Base-by-base conservation (phyloP, 2,113 vertebrate genomes). In the human (Homo sapiens) region DNA sequence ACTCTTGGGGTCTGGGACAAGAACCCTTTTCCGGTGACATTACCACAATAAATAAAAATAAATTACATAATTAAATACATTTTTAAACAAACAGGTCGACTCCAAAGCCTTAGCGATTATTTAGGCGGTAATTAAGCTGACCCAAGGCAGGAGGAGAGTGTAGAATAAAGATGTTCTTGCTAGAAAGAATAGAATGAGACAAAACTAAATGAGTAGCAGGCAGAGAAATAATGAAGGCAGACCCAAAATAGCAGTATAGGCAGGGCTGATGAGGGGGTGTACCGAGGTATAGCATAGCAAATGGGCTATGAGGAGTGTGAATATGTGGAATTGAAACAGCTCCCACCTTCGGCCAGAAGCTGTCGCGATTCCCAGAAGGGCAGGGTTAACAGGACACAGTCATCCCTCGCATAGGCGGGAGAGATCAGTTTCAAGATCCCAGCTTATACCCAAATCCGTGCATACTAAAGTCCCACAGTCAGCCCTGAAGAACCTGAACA, bases 231-330 rank as follows among this genome's bases (percentile, higher is more conserved):
- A 83, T 8, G 2, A 48, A 66, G 20, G 23, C 30, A 82, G 22
- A 38, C 1, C 10, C 61, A 35, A 85, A 95, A 88, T 64, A 73
- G 55, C 4, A 80, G 8, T 1, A 45, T 0, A 7, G 3, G 32
- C 8, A 32, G 38, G 8, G 18, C 57, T 3, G 12, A 20, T 7
- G 23, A 11, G 43, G 5, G 6, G 6, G 13, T 30, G 7, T 3
- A 11, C 6, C 30, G 18, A 1, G 0, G 30, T 38, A 78, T 0
- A 25, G 20, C 13, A 66, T 0, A 43, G 32, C 30, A 27, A 40
- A 13, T 5, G 13, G 8, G 14, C 32, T 5, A 3, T 1, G 16
- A 40, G 23, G 48, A 40, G 3, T 79, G 20, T 3, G 8, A 40
- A 8, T 2, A 40, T n/a, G 8, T 6, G 64, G 5, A 61, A 61